phyloP scores from a whole-genome alignment of 2,888 invertebrate species.

The Catocala sponsa region DNA sequence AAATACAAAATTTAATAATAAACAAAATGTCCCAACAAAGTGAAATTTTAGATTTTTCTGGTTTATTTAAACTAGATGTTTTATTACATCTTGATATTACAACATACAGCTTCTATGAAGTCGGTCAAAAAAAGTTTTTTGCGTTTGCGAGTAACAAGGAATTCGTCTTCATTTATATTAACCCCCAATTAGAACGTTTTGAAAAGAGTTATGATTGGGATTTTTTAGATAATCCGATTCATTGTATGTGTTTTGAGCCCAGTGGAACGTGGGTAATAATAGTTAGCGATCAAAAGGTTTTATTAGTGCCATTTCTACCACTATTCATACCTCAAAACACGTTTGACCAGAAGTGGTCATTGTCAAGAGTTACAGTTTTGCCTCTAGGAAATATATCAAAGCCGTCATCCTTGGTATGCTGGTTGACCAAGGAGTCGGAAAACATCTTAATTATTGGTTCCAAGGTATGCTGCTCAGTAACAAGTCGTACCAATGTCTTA shows the following conservation, averaged over 20 bases:
- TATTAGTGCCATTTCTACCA: slow-evolving; percentile 84
- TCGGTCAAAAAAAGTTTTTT: slow-evolving; percentile 81
- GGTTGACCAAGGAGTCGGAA: slow-evolving; percentile 92
- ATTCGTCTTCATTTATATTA: slow-evolving; percentile 76
- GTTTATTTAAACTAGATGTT: slow-evolving; percentile 82
- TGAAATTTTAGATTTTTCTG: slow-evolving; percentile 80
- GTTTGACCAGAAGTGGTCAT: slow-evolving; percentile 84
- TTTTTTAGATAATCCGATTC: slow-evolving; percentile 85
- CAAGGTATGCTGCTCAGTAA: slow-evolving; percentile 73
- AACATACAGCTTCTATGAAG: slow-evolving; percentile 81
- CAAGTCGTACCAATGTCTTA: background rate
- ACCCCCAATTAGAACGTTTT: slow-evolving; percentile 72
- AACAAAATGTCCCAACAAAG: slow-evolving; percentile 69
- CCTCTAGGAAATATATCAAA: slow-evolving; percentile 74
- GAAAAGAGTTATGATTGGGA: slow-evolving; percentile 83
- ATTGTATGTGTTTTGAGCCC: slow-evolving; percentile 94
- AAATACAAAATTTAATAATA: slow-evolving; percentile 34
- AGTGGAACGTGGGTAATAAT: slow-evolving; percentile 93
- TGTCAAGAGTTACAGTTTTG: slow-evolving; percentile 81
- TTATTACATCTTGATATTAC: slow-evolving; percentile 76
- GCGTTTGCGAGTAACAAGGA: slow-evolving; percentile 80
- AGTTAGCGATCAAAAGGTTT: slow-evolving; percentile 85
- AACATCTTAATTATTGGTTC: slow-evolving; percentile 92
- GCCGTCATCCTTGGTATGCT: slow-evolving; percentile 91
- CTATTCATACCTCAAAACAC: slow-evolving; percentile 77